Conservation (phyloP, 1,140 invertebrate species). For the Leptonema lineaticorne region DNA sequence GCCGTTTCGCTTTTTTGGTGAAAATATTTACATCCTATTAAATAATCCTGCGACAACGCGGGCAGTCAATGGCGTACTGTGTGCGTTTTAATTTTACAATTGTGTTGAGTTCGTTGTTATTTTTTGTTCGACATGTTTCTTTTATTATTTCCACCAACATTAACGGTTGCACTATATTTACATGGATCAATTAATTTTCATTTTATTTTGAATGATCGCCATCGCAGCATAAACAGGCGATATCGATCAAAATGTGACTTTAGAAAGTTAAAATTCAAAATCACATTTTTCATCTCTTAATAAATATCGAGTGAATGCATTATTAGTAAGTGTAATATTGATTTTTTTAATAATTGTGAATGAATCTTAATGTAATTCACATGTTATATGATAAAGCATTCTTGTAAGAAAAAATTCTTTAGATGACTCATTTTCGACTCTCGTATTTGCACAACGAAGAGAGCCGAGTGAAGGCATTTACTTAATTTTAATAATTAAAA, state of each 20-base stretch:
- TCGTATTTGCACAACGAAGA: background rate
- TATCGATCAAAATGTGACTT: too few relatives aligned
- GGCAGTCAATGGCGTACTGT: background rate
- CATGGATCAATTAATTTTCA: background rate
- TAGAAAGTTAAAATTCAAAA: too few relatives aligned
- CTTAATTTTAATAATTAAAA: background rate
- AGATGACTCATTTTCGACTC: too few relatives aligned
- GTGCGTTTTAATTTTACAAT: background rate
- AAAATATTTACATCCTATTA: too few relatives aligned
- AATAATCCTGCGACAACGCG: background rate
- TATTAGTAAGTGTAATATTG: too few relatives aligned
- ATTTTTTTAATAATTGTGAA: too few relatives aligned
- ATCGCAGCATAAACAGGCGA: too few relatives aligned
- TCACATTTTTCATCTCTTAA: too few relatives aligned
- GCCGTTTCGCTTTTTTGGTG: background rate
- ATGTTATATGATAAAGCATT: constrained; percentile 9
- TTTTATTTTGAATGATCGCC: too few relatives aligned
- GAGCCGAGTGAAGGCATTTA: constrained; percentile 5
- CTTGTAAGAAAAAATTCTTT: background rate
- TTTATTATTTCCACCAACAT: constrained; percentile 33
- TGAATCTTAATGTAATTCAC: too few relatives aligned
- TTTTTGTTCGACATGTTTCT: background rate
- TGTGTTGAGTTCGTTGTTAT: too few relatives aligned
- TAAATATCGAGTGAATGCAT: background rate
- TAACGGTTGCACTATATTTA: constrained; percentile 33